Conservation (phyloP, 37 sponge, comb jelly and placozoan species). For the Amphimedon queenslandica region DNA sequence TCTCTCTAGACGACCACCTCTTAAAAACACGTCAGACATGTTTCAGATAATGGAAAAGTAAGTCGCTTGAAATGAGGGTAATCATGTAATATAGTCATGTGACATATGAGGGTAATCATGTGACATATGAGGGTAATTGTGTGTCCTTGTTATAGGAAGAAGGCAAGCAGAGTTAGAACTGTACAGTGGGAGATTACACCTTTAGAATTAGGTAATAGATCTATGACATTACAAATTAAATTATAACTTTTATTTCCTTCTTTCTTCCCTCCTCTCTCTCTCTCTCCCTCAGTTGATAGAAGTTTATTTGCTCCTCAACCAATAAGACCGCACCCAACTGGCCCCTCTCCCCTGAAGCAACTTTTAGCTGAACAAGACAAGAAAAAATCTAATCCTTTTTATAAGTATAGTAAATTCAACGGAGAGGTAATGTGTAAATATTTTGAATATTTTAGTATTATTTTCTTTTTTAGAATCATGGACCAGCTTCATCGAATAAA, state of each 20-base stretch:
- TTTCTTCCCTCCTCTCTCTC: no score
- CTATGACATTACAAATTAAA: no score
- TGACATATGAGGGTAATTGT: not conserved
- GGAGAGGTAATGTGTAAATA: slow-evolving; percentile 49
- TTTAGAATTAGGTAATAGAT: no score
- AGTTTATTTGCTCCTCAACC: slow-evolving; percentile 28
- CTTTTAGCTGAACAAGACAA: slow-evolving; percentile 51
- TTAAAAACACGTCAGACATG: slow-evolving; percentile 40
- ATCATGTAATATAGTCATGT: no score
- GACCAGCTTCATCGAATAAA: slow-evolving; percentile 33
- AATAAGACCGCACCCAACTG: slow-evolving; percentile 5
- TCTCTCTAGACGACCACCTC: slow-evolving; percentile 42
- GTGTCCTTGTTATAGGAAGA: not conserved
- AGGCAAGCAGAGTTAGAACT: not conserved
- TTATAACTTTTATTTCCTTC: no score
- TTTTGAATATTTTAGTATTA: not conserved
- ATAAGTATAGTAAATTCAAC: slow-evolving; percentile 62
- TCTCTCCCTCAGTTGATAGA: slow-evolving; percentile 39
- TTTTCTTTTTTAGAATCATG: slow-evolving; percentile 46
- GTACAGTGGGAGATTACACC: no score
- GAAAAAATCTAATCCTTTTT: slow-evolving; percentile 60
- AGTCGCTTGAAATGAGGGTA: not conserved
- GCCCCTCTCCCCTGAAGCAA: slow-evolving; percentile 35
- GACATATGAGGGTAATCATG: slow-evolving; percentile 17
- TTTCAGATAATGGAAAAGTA: slow-evolving; percentile 41